Evolutionary conservation across 92 coral and sea anemone genomes (phyloP).

Genomic region (Pocillopora grandis): DNA sequence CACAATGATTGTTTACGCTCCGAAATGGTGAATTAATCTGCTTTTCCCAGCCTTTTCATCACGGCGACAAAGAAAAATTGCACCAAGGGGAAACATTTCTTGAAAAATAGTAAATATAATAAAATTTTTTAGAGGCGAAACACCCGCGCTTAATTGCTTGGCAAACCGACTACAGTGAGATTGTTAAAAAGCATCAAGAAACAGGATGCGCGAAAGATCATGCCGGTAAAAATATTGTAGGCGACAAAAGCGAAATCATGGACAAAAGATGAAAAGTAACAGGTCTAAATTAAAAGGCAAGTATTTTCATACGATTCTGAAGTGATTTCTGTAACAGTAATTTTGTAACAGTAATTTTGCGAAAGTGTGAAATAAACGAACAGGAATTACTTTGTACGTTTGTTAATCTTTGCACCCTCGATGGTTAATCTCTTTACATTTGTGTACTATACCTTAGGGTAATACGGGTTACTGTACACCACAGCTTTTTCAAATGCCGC

Average conservation of each 20-base stretch:
- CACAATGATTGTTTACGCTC: constrained; percentile 11
- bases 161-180: constrained; percentile 8
- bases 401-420: not conserved
- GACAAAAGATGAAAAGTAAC: not conserved
- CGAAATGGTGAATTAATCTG: constrained; percentile 7
- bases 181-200: not conserved
- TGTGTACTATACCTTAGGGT: not conserved
- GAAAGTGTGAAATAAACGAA: not conserved
- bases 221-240: not conserved
- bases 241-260: not conserved
- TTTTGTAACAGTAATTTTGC: not conserved
- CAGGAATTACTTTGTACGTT: not conserved
- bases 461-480: not conserved
- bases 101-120: constrained; percentile 28
- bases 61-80: constrained; percentile 14
- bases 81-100: constrained; percentile 12
- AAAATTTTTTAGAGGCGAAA: not conserved
- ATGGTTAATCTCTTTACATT: not conserved
- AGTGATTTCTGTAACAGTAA: not conserved
- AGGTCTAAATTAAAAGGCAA: not conserved
- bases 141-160: constrained; percentile 19
- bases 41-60: constrained; percentile 4
- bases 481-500: too few relatives aligned
- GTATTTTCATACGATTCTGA: not conserved
- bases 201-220: constrained; percentile 9